Conservation (phyloP, 2,113 vertebrate genomes). For the Eublepharis macularius region DNA sequence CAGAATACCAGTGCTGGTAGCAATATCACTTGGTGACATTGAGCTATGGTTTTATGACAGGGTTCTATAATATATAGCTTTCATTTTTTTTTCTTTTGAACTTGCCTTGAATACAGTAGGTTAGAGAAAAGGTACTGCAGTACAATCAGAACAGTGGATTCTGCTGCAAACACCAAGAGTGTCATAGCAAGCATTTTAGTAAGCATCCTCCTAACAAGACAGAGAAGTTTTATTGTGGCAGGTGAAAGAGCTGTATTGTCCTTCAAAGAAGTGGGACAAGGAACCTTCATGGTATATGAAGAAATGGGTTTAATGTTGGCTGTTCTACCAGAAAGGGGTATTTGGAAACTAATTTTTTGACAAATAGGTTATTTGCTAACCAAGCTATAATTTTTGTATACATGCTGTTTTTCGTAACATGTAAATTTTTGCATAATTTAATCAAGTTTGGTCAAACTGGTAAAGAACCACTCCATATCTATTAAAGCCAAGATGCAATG, state of each 20-base stretch:
- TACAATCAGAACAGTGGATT: background rate
- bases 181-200: conserved; percentile 15
- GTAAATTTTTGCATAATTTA: background rate
- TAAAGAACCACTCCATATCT: background rate
- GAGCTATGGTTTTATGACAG: background rate
- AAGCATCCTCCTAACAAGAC: conserved; percentile 7
- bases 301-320: background rate
- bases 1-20: background rate
- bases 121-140: background rate
- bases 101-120: background rate
- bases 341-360: background rate
- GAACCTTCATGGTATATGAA: background rate
- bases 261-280: background rate
- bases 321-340: background rate
- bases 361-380: background rate
- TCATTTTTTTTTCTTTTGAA: background rate
- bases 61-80: background rate
- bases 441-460: background rate
- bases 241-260: background rate
- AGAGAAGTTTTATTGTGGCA: conserved; percentile 7
- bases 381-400: background rate
- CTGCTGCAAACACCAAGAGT: background rate
- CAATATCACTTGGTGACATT: background rate
- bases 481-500: too few species aligned
- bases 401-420: background rate